phyloP scores from a whole-genome alignment of 2,888 invertebrate genomes.

The Erebia ligea region DNA sequence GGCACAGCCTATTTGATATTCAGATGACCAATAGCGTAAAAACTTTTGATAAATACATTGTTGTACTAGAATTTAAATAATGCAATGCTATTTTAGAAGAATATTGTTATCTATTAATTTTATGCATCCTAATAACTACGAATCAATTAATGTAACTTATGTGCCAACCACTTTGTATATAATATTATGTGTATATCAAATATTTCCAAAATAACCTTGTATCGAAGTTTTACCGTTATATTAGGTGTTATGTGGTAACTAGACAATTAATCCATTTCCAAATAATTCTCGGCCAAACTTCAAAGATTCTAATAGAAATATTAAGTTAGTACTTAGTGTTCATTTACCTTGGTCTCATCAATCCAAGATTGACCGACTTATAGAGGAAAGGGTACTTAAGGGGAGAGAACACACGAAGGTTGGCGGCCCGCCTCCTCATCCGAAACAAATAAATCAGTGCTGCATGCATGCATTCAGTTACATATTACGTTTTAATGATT shows the following conservation, averaged over 20 bases:
- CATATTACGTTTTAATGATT: too few relatives aligned
- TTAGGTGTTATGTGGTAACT: not conserved
- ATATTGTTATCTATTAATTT: not conserved
- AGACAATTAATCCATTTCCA: too few relatives aligned
- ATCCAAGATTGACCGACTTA: too few relatives aligned
- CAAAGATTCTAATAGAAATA: too few relatives aligned
- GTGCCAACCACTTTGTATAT: constrained; percentile 55
- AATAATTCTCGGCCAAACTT: too few relatives aligned
- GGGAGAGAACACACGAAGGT: too few relatives aligned
- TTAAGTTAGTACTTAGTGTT: too few relatives aligned
- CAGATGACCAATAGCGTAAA: constrained; percentile 71
- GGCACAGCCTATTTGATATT: constrained; percentile 56
- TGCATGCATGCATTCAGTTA: too few relatives aligned
- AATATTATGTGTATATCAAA: not conserved
- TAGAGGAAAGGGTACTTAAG: too few relatives aligned
- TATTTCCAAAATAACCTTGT: constrained; percentile 3
- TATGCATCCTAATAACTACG: constrained; percentile 27
- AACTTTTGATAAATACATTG: constrained; percentile 51
- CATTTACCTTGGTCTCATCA: too few relatives aligned
- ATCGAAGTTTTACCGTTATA: not conserved
- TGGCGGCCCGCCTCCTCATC: too few relatives aligned
- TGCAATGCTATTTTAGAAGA: constrained; percentile 20
- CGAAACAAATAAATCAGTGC: too few relatives aligned
- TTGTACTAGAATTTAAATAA: constrained; percentile 46
- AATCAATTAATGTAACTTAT: constrained; percentile 55